Evolutionary conservation across 2,113 vertebrate genomes (phyloP).

Genomic region (Peromyscus maniculatus): DNA sequence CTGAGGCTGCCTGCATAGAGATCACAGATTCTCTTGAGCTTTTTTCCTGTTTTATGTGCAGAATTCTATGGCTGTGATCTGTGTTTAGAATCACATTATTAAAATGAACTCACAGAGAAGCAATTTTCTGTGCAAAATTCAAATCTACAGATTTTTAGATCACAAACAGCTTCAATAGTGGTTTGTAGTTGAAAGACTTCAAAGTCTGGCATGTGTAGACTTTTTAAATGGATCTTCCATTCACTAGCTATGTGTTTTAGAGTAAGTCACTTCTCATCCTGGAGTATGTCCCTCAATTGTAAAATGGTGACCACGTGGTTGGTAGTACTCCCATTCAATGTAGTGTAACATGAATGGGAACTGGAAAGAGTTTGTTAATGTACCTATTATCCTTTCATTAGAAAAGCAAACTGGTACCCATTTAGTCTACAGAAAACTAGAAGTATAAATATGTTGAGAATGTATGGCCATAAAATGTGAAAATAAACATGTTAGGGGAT

Average conservation of each 20-base stretch:
- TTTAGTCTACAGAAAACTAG: not conserved
- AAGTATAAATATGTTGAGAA: not conserved
- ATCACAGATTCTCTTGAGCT: slow-evolving; percentile 62
- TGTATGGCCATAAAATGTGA: slow-evolving; percentile 3
- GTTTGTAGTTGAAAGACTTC: slow-evolving; percentile 57
- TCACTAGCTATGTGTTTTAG: slow-evolving; percentile 16
- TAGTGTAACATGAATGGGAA: slow-evolving; percentile 6
- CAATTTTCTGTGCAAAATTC: not conserved
- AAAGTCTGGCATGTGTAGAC: slow-evolving; percentile 17
- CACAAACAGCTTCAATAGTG: not conserved
- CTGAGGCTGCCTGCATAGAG: slow-evolving; percentile 62
- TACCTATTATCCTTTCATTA: not conserved
- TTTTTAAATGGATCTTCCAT: slow-evolving; percentile 36
- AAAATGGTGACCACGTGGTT: not conserved
- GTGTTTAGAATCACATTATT: slow-evolving; percentile 68
- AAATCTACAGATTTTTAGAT: slow-evolving; percentile 47
- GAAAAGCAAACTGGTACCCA: not conserved
- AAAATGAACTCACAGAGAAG: slow-evolving; percentile 50
- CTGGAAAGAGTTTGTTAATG: not conserved
- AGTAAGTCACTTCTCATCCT: slow-evolving; percentile 23
- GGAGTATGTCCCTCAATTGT: not conserved
- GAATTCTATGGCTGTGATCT: slow-evolving; percentile 63
- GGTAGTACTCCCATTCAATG: not conserved
- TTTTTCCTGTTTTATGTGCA: slow-evolving; percentile 48
- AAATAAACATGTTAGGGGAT: not conserved